Evolutionary conservation across 2,113 vertebrate species (phyloP), one percentile per base, ranked within the genome.

Genomic region (Nothobranchius furzeri): DNA sequence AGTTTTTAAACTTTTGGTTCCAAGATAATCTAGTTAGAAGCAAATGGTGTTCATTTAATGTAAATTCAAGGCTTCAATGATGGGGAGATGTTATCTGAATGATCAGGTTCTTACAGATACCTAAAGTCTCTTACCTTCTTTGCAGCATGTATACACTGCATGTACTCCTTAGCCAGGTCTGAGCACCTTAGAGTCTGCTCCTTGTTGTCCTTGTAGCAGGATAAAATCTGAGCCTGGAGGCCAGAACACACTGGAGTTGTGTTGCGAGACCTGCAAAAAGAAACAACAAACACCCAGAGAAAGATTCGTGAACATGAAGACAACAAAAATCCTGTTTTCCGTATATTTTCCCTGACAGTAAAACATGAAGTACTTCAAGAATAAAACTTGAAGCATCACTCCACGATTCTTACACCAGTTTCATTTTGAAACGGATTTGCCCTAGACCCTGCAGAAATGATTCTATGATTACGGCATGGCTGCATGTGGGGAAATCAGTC

Each of bases 141-240:
- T 68, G 94, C 93, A 0, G 92, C 77, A 1, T 93, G 88, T 71
- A 99, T 95, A 1, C 97, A 99, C 75, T 78, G 95, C 88, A 93
- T 93, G 87, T 98, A 98, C 1, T 95, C 91, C 86, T 94, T 96
- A 72, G 92, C 96, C 83, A 99, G 91, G 83, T 95, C 93, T 0
- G 95, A 94, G 87, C 96, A 99, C 74, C 87, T 92, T 3, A 99
- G 92, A 15, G 94, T 95, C 88, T 96, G 93, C 7, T 52, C 83
- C 24, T 88, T 83, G 81, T 95, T 96, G 70, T 93, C 89, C 6
- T 73, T 91, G 91, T 98, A 99, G 87, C 97, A 99, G 62, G 87
- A 91, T 54, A 96, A 84, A 65, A 99, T 95, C 87, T 95, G 92
- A 66, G 90, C 79, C 85, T 99, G 97, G 64, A 99, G 89, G 45